These are phyloP conservation scores for Ectemnius cavifrons DNA, from an alignment of 2,888 invertebrate species.

Conservation along the genomic window DNA sequence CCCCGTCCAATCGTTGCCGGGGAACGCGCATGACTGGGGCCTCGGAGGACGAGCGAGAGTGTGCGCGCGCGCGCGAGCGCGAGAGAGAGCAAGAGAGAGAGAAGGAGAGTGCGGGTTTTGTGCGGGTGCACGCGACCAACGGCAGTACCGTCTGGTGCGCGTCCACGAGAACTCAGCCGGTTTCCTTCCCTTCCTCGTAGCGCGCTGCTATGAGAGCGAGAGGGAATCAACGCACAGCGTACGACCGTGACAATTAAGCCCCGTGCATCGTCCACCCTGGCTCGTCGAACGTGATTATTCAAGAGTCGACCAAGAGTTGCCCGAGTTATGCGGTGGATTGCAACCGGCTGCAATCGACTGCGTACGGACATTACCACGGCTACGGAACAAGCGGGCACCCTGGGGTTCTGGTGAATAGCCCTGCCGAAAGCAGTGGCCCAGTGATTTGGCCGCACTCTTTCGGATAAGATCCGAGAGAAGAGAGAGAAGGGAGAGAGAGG, in stretches of 20 bases:
- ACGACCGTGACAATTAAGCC: neutral
- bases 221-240: constrained; percentile 17
- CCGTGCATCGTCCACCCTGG: neutral
- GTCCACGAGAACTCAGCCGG: constrained; percentile 64
- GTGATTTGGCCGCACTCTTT: too few relatives aligned
- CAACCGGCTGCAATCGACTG: too few relatives aligned
- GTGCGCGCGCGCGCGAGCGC: constrained; percentile 7
- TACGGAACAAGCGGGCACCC: too few relatives aligned
- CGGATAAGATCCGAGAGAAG: too few relatives aligned
- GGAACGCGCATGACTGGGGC: constrained; percentile 58
- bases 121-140: constrained; percentile 43
- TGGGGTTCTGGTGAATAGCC: too few relatives aligned
- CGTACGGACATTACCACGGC: too few relatives aligned
- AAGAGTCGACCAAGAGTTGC: too few relatives aligned
- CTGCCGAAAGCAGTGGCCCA: too few relatives aligned
- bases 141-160: constrained; percentile 73
- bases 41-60: constrained; percentile 6
- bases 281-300: too few relatives aligned
- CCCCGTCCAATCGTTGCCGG: constrained; percentile 59
- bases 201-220: constrained; percentile 43
- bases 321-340: too few relatives aligned
- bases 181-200: constrained; percentile 23
- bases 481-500: too few relatives aligned
- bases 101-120: constrained; percentile 38
- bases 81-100: neutral